Conservation (phyloP, 1,140 invertebrate genomes). For the Eriocheir sinensis region DNA sequence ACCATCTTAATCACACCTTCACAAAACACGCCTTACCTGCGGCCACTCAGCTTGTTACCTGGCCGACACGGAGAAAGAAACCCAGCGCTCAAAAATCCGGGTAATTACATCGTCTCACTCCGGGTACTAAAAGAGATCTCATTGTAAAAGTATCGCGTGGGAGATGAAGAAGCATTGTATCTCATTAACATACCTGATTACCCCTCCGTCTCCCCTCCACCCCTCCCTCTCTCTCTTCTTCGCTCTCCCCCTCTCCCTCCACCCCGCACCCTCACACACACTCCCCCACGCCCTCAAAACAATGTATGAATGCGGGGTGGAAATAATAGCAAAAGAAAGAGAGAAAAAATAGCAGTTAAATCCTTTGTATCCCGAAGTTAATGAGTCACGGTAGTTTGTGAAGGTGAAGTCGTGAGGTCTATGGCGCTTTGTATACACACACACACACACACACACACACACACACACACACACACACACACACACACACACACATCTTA, state of each 20-base stretch:
- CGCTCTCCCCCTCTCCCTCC: not conserved
- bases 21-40: not conserved
- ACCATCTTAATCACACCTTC: not conserved
- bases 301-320: not conserved
- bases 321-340: not conserved
- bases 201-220: not conserved
- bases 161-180: not conserved
- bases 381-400: not conserved
- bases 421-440: not conserved
- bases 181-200: conserved; percentile 5
- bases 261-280: not conserved
- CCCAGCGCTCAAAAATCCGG: not conserved
- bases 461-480: conserved; percentile 40
- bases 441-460: not conserved
- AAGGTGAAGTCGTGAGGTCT: not conserved
- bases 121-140: not conserved
- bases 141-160: not conserved
- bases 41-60: not conserved
- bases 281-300: not conserved
- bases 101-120: not conserved
- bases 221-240: not conserved
- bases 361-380: not conserved
- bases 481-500: conserved; percentile 10
- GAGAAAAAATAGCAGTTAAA: not conserved
- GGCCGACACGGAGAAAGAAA: not conserved